phyloP scores from a whole-genome alignment of 2,888 invertebrate genomes.

The Polydesmus complanatus region DNA sequence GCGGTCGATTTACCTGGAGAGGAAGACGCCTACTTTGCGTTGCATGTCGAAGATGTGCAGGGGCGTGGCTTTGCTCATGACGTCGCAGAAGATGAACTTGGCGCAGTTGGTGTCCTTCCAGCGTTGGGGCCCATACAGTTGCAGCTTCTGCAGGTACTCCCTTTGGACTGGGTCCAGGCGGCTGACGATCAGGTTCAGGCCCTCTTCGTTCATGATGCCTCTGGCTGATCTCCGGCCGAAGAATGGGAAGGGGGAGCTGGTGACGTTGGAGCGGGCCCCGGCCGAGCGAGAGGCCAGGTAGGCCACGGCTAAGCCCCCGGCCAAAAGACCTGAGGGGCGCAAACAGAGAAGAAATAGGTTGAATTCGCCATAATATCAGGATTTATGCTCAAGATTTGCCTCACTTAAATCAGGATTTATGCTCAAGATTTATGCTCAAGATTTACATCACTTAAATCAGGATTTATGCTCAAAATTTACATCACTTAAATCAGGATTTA shows the following conservation, averaged over 20 bases:
- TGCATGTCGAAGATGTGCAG: conserved; percentile 18
- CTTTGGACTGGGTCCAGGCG: conserved; percentile 18
- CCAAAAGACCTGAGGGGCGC: too few relatives aligned
- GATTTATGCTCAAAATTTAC: too few relatives aligned
- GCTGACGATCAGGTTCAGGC: conserved; percentile 16
- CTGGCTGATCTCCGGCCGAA: conserved; percentile 14
- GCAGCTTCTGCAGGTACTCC: conserved; percentile 18
- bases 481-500: too few relatives aligned
- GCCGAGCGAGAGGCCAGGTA: conserved; percentile 5
- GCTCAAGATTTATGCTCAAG: too few relatives aligned
- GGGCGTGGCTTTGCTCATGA: conserved; percentile 18
- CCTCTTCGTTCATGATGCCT: conserved; percentile 17
- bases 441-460: too few relatives aligned
- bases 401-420: too few relatives aligned
- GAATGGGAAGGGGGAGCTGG: conserved; percentile 3
- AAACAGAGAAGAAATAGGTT: too few relatives aligned
- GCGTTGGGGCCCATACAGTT: conserved; percentile 17
- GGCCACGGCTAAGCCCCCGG: conserved; percentile 14
- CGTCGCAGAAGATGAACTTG: conserved; percentile 19
- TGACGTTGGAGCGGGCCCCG: not conserved
- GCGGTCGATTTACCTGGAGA: conserved; percentile 18
- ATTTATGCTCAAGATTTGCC: too few relatives aligned
- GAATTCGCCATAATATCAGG: too few relatives aligned
- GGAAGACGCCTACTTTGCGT: conserved; percentile 18
- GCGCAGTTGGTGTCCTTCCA: conserved; percentile 20